Evolutionary conservation across 1,140 invertebrate species (phyloP).

Genomic region (Eupristina koningsbergeri): DNA sequence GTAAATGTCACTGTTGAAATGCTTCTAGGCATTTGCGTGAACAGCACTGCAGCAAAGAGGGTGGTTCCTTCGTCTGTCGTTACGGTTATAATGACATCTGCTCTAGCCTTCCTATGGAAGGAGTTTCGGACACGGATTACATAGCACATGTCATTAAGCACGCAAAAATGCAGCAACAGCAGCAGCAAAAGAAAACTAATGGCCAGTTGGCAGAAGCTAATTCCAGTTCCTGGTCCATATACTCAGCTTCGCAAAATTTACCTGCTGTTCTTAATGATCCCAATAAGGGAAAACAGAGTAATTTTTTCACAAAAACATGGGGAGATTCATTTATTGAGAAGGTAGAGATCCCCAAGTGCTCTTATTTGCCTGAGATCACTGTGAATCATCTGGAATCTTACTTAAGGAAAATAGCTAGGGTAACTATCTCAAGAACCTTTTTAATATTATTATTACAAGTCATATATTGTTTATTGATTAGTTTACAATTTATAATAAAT

Average conservation of each 20-base stretch:
- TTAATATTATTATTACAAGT: no score
- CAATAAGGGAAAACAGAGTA: conserved; percentile 88
- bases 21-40: conserved; percentile 82
- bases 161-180: conserved; percentile 77
- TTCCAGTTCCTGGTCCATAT: conserved; percentile 79
- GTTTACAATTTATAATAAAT: background rate
- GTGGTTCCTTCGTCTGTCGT: conserved; percentile 89
- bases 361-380: conserved; percentile 88
- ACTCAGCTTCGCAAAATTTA: conserved; percentile 92
- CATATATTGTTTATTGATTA: background rate
- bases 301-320: conserved; percentile 98
- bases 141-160: conserved; percentile 88
- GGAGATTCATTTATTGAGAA: conserved; percentile 94
- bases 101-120: conserved; percentile 88
- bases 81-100: conserved; percentile 93
- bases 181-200: conserved; percentile 66
- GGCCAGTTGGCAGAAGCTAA: conserved; percentile 61
- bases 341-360: conserved; percentile 81
- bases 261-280: conserved; percentile 98
- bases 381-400: conserved; percentile 91
- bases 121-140: conserved; percentile 90
- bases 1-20: conserved; percentile 32
- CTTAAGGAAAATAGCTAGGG: conserved; percentile 80
- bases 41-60: conserved; percentile 88
- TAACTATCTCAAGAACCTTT: conserved; percentile 51